These are phyloP conservation scores for Enteromius anoplus DNA, from an alignment of 2,797 vertebrate genomes.

Conservation along the genomic window DNA sequence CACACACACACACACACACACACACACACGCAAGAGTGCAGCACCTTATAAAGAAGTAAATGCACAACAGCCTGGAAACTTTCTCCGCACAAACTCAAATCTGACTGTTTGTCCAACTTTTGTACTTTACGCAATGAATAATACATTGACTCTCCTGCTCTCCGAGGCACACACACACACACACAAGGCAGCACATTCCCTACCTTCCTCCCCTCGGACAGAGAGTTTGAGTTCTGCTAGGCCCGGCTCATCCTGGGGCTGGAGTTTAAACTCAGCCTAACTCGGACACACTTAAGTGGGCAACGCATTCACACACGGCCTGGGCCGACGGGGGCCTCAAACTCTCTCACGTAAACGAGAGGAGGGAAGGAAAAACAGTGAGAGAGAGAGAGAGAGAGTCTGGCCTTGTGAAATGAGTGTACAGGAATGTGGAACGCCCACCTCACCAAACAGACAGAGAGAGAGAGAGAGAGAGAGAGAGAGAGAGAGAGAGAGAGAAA, in stretches of 20 bases:
- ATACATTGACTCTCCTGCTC: background rate
- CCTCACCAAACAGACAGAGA: constrained; percentile 39
- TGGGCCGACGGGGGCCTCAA: constrained; percentile 43
- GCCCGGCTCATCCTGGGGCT: constrained; percentile 72
- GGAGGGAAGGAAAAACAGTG: constrained; percentile 37
- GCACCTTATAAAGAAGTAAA: constrained; percentile 37
- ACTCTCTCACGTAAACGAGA: constrained; percentile 50
- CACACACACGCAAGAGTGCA: background rate
- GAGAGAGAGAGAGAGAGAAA: constrained; percentile 49
- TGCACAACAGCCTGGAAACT: constrained; percentile 9
- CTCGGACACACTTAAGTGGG: constrained; percentile 38
- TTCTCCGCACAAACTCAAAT: background rate
- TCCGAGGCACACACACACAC: background rate
- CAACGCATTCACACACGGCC: constrained; percentile 48
- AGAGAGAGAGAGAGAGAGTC: constrained; percentile 61
- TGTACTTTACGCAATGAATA: constrained; percentile 2
- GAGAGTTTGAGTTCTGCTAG: constrained; percentile 61
- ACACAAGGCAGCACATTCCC: constrained; percentile 46
- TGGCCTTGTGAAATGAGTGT: constrained; percentile 79
- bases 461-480: constrained; percentile 48
- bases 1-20: background rate
- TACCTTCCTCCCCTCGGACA: constrained; percentile 53
- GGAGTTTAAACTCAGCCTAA: constrained; percentile 61
- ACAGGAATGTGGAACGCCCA: constrained; percentile 78
- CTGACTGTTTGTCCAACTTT: constrained; percentile 30